phyloP scores from a whole-genome alignment of 2,797 vertebrate species.

The Lophotriccus pileatus region DNA sequence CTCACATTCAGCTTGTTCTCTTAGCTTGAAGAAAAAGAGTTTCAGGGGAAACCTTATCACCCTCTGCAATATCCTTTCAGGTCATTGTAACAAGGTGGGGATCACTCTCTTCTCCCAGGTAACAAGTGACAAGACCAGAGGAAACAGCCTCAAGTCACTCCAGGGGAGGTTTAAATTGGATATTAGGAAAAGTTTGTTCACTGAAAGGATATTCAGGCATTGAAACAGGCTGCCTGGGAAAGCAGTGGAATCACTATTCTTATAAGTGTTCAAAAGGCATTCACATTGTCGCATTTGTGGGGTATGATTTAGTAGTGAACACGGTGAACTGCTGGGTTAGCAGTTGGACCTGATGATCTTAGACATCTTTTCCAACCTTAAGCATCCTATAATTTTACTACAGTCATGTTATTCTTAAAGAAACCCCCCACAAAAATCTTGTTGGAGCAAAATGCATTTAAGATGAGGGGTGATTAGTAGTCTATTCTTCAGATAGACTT shows the following conservation, averaged over 20 bases:
- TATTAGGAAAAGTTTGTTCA: background rate
- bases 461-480: background rate
- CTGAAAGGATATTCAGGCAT: background rate
- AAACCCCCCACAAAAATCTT: rapidly evolving
- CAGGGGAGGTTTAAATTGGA: background rate
- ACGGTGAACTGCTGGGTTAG: background rate
- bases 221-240: background rate
- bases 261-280: background rate
- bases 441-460: background rate
- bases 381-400: background rate
- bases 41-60: background rate
- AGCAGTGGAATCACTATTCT: background rate
- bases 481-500: background rate
- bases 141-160: background rate
- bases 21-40: background rate
- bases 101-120: background rate
- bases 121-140: background rate
- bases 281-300: too few relatives aligned
- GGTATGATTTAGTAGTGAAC: background rate
- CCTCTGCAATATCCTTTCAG: rapidly evolving
- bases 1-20: background rate
- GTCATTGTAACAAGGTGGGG: background rate
- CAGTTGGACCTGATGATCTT: background rate
- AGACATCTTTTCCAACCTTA: background rate
- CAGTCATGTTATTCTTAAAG: background rate